Evolutionary conservation across 2,797 vertebrate genomes (phyloP).

Genomic region (Rhyacichthys aspro): DNA sequence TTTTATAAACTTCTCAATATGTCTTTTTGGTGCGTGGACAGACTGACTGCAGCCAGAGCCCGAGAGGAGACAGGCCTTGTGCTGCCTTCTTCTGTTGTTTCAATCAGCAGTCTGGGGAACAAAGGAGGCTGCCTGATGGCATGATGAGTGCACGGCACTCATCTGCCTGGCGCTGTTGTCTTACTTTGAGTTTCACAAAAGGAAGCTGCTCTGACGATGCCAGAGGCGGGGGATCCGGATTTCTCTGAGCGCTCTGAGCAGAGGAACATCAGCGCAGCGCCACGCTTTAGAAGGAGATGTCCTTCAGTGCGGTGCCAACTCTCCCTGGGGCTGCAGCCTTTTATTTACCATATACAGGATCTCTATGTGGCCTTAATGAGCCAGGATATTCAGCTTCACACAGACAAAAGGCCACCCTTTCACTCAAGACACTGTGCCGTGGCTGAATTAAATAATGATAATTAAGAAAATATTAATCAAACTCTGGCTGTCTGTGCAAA

Average conservation of each 20-base stretch:
- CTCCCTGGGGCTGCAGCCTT: constrained; percentile 68
- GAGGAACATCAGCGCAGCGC: constrained; percentile 60
- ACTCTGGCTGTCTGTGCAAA: constrained; percentile 62
- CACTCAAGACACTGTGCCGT: constrained; percentile 52
- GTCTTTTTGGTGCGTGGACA: constrained; percentile 51
- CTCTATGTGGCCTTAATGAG: constrained; percentile 74
- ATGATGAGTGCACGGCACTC: constrained; percentile 63
- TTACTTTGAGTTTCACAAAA: constrained; percentile 81
- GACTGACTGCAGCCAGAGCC: constrained; percentile 65
- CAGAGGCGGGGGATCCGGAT: constrained; percentile 73
- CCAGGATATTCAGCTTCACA: constrained; percentile 55
- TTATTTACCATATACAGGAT: constrained; percentile 79
- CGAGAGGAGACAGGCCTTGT: constrained; percentile 67
- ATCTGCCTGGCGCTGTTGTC: constrained; percentile 69
- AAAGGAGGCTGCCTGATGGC: constrained; percentile 74
- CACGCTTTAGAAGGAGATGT: constrained; percentile 75
- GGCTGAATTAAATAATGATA: constrained; percentile 80
- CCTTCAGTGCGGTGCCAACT: constrained; percentile 75
- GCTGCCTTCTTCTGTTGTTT: constrained; percentile 70
- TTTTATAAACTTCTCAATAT: constrained; percentile 66
- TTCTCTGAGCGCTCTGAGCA: constrained; percentile 58
- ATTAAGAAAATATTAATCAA: constrained; percentile 84
- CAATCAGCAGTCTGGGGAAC: constrained; percentile 70
- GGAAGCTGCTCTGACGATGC: constrained; percentile 80
- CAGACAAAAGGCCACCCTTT: constrained; percentile 64